Conservation (phyloP, 2,113 vertebrate genomes). For the Ondatra zibethicus region DNA sequence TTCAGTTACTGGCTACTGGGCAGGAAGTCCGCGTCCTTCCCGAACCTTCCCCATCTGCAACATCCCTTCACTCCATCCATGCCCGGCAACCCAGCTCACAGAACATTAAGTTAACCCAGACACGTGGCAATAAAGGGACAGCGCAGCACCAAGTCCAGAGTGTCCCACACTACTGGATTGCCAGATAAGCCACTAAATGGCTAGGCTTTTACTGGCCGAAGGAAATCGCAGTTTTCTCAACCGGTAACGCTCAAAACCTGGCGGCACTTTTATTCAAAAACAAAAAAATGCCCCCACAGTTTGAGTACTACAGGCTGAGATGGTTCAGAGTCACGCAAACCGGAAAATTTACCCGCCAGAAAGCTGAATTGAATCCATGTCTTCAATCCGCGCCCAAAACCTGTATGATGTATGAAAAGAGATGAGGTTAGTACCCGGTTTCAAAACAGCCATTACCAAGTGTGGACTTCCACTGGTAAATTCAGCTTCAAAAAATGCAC, state of each 20-base stretch:
- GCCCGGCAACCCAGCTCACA: background rate
- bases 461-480: too few relatives aligned
- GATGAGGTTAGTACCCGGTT: background rate
- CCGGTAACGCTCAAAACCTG: background rate
- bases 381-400: background rate
- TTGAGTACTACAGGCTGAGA: background rate
- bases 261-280: background rate
- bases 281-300: slow-evolving; percentile 5
- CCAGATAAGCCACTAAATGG: background rate
- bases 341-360: background rate
- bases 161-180: too few relatives aligned
- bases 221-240: background rate
- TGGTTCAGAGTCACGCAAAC: background rate
- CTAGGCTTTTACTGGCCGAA: too few relatives aligned
- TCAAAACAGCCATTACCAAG: background rate
- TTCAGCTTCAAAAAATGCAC: too few relatives aligned
- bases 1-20: background rate
- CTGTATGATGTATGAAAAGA: background rate
- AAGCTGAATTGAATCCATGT: background rate
- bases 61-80: too few relatives aligned
- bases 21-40: background rate
- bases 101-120: background rate
- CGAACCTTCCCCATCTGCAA: background rate
- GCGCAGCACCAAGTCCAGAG: too few relatives aligned
- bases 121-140: background rate